Conservation (phyloP, 2,888 invertebrate species). For the Anaspis maculata region DNA sequence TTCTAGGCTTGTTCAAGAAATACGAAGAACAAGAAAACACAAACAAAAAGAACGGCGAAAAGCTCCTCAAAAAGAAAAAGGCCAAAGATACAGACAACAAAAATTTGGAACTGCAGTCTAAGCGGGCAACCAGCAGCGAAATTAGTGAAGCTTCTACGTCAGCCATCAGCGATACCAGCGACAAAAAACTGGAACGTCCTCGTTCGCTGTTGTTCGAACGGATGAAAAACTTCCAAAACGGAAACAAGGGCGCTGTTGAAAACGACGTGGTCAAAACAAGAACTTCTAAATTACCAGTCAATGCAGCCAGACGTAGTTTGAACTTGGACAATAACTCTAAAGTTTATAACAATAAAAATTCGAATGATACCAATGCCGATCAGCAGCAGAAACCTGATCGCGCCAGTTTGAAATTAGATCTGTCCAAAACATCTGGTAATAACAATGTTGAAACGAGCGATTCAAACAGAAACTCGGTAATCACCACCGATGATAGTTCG, state of each 20-base stretch:
- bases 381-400: conserved; percentile 28
- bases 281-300: conserved; percentile 36
- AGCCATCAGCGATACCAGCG: conserved; percentile 16
- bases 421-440: conserved; percentile 39
- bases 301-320: conserved; percentile 35
- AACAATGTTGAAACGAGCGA: conserved; percentile 7
- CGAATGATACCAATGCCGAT: conserved; percentile 6
- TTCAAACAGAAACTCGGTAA: conserved; percentile 42
- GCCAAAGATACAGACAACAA: conserved; percentile 21
- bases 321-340: conserved; percentile 32
- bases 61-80: conserved; percentile 24
- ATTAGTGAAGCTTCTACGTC: conserved; percentile 19
- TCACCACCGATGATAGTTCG: conserved; percentile 37
- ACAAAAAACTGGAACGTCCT: conserved; percentile 46
- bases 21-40: conserved; percentile 51
- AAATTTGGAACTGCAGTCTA: conserved; percentile 11
- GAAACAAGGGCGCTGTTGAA: too few relatives aligned
- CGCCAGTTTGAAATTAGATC: conserved; percentile 54
- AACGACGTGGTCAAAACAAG: conserved; percentile 9
- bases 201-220: conserved; percentile 48
- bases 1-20: conserved; percentile 69
- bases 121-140: conserved; percentile 1
- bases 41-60: conserved; percentile 27
- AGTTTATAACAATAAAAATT: conserved; percentile 11
- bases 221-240: conserved; percentile 44